Evolutionary conservation across 2,888 invertebrate genomes (phyloP).

Genomic region (Acrobasis consociella): DNA sequence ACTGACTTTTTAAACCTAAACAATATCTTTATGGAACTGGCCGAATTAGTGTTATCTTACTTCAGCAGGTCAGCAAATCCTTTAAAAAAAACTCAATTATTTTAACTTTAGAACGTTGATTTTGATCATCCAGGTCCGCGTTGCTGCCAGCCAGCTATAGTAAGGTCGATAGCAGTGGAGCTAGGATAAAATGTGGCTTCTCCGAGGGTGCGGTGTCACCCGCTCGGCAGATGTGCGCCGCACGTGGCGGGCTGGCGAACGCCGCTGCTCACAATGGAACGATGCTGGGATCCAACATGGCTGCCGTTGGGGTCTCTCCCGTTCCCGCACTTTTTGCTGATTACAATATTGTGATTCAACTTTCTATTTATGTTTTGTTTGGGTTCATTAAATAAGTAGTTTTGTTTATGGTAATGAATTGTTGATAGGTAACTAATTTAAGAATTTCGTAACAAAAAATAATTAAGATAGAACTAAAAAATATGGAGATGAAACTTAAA

Average conservation of each 20-base stretch:
- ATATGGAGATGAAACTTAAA: too few relatives aligned
- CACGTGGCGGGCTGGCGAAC: slow-evolving; percentile 59
- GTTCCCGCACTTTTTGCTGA: slow-evolving; percentile 71
- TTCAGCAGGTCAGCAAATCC: too few relatives aligned
- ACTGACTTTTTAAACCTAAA: too few relatives aligned
- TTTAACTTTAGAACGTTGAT: not conserved
- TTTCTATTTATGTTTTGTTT: not conserved
- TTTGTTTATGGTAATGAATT: not conserved
- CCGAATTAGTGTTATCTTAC: too few relatives aligned
- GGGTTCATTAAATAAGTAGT: not conserved
- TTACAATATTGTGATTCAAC: slow-evolving; percentile 18
- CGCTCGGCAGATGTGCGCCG: slow-evolving; percentile 66
- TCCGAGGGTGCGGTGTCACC: slow-evolving; percentile 53
- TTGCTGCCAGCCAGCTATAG: slow-evolving; percentile 9
- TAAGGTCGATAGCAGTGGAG: slow-evolving; percentile 14
- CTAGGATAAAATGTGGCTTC: slow-evolving; percentile 41
- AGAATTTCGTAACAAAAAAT: too few relatives aligned
- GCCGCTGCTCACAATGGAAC: slow-evolving; percentile 67
- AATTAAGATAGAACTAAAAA: too few relatives aligned
- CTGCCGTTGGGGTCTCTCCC: slow-evolving; percentile 66
- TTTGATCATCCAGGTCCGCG: not conserved
- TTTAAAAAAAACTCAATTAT: not conserved
- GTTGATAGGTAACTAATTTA: not conserved
- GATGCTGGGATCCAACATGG: slow-evolving; percentile 63
- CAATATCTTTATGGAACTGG: too few relatives aligned